Base-by-base conservation (phyloP, 2,888 invertebrate species). In the Melinopterus prodromus region DNA sequence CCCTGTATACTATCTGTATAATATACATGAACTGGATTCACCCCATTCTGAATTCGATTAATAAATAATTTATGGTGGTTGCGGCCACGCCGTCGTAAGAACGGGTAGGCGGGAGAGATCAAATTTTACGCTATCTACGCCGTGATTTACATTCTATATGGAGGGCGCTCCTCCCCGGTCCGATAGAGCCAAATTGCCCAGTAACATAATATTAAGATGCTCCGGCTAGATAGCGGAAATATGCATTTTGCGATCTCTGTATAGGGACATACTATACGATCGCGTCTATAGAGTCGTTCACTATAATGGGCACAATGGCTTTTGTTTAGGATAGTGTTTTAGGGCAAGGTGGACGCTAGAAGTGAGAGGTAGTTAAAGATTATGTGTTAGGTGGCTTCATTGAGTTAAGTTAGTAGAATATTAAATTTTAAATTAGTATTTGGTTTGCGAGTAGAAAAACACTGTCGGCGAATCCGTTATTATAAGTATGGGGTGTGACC, bases 171-270 rank as follows among this genome's bases (percentile, higher is more conserved):
- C 35, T 74, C 35, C n/a, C 74, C 36, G 74, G 36, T 35, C 74
- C 74, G 74, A 74, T 74, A 74, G 74, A 74, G 74, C 26, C 74
- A 74, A 74, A 74, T 74, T 74, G 74, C 74, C 74, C 35, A 74
- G 74, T 74, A 74, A 74, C 74, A 74, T 74, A 74, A 74, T 74
- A 74, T 74, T 74, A 74, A 74, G 74, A 74, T 74, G 74, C 36
- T 37, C 74, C 37, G 36, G 15, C 36, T 35, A 74, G 74, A 74
- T 74, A 74, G 74, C 74, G 36, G 74, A 74, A 74, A 74, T 74
- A 74, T 74, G 74, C 74, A 74, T 74, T 74, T 74, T 74, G 74
- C 37, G 74, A 74, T 74, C 74, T 26, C 74, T 53, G 12, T 53
- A 53, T 53, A 53, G 53, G 26, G 26, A 26, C 26, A 3, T 26